Evolutionary conservation across 1,140 invertebrate species (phyloP).

Genomic region (Reticulitermes speratus): DNA sequence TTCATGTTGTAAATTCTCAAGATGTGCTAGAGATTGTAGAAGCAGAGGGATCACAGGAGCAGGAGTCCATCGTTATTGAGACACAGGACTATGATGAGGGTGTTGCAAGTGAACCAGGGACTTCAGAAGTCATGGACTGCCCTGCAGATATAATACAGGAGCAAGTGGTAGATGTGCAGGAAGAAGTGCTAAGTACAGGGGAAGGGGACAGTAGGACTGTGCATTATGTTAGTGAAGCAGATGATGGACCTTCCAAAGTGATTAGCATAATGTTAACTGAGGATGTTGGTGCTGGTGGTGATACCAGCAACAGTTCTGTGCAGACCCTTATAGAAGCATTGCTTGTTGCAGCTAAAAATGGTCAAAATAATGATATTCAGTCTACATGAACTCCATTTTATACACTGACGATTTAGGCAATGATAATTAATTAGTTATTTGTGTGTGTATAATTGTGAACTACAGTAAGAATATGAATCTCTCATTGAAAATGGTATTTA

Average conservation of each 20-base stretch:
- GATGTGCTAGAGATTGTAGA: background rate
- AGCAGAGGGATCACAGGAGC: background rate
- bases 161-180: slow-evolving; percentile 14
- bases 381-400: background rate
- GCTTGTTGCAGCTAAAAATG: slow-evolving; percentile 30
- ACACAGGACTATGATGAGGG: slow-evolving; percentile 25
- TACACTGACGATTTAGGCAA: background rate
- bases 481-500: too few relatives aligned
- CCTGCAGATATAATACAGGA: background rate
- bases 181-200: background rate
- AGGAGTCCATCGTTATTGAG: slow-evolving; percentile 29
- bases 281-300: slow-evolving; percentile 2
- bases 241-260: slow-evolving; percentile 26
- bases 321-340: slow-evolving; percentile 33
- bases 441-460: too few relatives aligned
- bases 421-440: background rate
- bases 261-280: slow-evolving; percentile 33
- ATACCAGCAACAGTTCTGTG: slow-evolving; percentile 14
- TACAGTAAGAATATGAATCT: too few relatives aligned
- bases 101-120: background rate
- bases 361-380: background rate
- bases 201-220: background rate
- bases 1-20: slow-evolving; percentile 3
- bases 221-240: background rate
- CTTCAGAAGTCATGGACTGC: background rate